A percentile compares a stretch with the other conserved stretches of the same genome.
These are phyloP conservation scores for Phortica variegata DNA, from an alignment of 1,140 invertebrate species.

Conservation along the genomic window DNA sequence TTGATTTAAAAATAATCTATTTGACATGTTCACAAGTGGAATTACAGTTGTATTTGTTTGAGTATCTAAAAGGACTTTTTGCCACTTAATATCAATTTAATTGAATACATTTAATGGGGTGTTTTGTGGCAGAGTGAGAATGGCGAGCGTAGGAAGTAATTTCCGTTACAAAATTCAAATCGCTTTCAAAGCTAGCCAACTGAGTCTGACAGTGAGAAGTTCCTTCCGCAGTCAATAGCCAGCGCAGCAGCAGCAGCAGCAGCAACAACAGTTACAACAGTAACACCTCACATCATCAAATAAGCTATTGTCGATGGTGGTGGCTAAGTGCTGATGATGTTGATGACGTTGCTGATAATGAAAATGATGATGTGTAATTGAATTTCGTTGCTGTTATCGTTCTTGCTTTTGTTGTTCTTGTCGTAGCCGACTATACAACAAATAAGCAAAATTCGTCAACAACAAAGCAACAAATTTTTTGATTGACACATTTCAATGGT, in stretches of 20 bases:
- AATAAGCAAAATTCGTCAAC: not conserved
- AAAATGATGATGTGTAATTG: too few species aligned
- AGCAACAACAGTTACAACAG: conserved; percentile 24
- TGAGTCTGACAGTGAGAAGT: not conserved
- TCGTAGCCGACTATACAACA: conserved; percentile 12
- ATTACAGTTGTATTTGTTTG: too few species aligned
- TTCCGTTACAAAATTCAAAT: too few species aligned
- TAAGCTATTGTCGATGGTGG: conserved; percentile 33
- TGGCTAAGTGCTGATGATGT: not conserved
- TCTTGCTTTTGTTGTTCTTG: not conserved
- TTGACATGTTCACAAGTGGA: too few species aligned
- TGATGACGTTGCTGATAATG: too few species aligned
- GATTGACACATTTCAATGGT: conserved; percentile 34
- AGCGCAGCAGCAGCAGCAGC: conserved; percentile 11
- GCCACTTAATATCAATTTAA: too few species aligned
- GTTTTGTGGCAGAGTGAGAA: too few species aligned
- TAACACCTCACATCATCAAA: conserved; percentile 29
- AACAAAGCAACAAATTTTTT: conserved; percentile 13
- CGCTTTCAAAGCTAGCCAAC: too few species aligned
- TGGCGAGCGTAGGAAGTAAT: too few species aligned
- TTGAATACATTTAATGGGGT: too few species aligned
- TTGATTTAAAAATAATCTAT: too few species aligned
- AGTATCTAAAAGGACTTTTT: too few species aligned
- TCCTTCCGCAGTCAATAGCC: conserved; percentile 11
- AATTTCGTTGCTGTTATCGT: not conserved